Percentiles rank a stretch among this genome's conserved stretches.
phyloP scores from a whole-genome alignment of 2,888 invertebrate species.

The Pantelozetes paolii region DNA sequence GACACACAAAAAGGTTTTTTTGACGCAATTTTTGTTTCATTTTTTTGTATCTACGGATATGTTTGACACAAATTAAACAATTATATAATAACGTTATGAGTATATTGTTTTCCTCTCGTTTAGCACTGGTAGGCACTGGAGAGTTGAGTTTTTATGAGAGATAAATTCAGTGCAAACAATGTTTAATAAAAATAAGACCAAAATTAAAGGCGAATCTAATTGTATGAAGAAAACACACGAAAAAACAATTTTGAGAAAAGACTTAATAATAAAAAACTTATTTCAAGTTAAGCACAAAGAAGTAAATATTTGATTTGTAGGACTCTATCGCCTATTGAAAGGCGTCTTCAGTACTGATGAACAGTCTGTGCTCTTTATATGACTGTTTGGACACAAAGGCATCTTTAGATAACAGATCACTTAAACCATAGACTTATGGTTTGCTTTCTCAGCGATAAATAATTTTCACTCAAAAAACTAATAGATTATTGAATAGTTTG shows the following conservation, averaged over 20 bases:
- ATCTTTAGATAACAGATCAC: slow-evolving; percentile 9
- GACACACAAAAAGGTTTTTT: not conserved
- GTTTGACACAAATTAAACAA: slow-evolving; percentile 6
- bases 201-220: slow-evolving; percentile 6
- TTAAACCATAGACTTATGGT: slow-evolving; percentile 4
- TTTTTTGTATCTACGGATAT: not conserved
- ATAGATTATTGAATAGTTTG: no score
- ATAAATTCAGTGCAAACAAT: slow-evolving; percentile 7
- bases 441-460: not conserved
- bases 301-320: slow-evolving; percentile 29
- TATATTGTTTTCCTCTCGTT: not conserved
- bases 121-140: not conserved
- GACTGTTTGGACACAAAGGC: slow-evolving; percentile 21
- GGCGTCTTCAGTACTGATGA: not conserved
- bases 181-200: not conserved
- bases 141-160: not conserved
- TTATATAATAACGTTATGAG: not conserved
- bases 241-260: not conserved
- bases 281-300: slow-evolving; percentile 6
- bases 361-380: not conserved
- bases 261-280: slow-evolving; percentile 26
- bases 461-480: not conserved
- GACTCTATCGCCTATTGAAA: slow-evolving; percentile 26
- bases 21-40: no score
- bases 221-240: not conserved